Conservation (phyloP, 2,888 invertebrate species). For the Callimorpha dominula region DNA sequence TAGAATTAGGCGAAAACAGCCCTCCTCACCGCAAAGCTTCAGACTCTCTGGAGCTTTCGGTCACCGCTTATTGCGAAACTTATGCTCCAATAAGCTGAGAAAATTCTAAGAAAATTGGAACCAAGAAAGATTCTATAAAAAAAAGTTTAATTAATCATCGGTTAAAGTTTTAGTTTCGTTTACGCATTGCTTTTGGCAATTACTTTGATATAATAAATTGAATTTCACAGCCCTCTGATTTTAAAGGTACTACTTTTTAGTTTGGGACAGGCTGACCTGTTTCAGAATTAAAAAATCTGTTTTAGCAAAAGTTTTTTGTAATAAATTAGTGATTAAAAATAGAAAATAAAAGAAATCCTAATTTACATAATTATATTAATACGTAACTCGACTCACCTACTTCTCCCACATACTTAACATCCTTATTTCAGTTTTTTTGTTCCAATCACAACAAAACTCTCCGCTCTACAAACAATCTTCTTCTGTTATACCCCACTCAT, state of each 20-base stretch:
- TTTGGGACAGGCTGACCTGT: no score
- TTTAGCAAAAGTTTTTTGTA: no score
- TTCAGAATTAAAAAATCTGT: no score
- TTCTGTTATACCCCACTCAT: no score
- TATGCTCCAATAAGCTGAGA: constrained; percentile 53
- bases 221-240: constrained; percentile 33
- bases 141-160: constrained; percentile 51
- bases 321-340: no score
- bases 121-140: constrained; percentile 35
- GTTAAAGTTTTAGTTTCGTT: constrained; percentile 32
- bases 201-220: constrained; percentile 41
- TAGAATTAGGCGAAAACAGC: constrained; percentile 77
- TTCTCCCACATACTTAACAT: no score
- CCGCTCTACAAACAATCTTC: no score
- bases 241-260: neutral
- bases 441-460: no score
- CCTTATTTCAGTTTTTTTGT: no score
- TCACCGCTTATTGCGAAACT: constrained; percentile 60
- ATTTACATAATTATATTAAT: no score
- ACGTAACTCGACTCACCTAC: no score
- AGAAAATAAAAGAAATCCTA: no score
- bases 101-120: constrained; percentile 49
- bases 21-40: constrained; percentile 52
- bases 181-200: constrained; percentile 36
- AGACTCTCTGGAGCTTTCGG: constrained; percentile 33